Evolutionary conservation across 2,113 vertebrate genomes (phyloP), one percentile per base, ranked within the genome.

Genomic region (Protobothrops mucrosquamatus): DNA sequence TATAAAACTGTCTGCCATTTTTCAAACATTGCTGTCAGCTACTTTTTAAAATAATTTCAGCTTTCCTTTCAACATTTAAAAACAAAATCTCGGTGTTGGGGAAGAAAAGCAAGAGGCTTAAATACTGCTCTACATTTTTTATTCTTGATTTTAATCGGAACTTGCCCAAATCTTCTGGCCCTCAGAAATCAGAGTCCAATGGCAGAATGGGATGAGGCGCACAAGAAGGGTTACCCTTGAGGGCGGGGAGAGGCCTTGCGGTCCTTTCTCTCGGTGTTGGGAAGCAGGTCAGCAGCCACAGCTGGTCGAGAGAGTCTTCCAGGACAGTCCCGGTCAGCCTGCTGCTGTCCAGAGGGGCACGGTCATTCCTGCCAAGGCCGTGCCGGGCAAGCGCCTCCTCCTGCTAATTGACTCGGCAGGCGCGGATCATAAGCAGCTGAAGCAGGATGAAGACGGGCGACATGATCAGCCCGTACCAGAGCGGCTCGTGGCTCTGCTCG

Each of bases 371-470:
- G n/a, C 14, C 69, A 39, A 34, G 14, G 56, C 56, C 8, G 0
- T 8, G 22, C 24, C 26, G 7, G 48, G 48, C 48, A 51, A 51
- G 48, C 48, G 3, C 57, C 61, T 29, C 0, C 9, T 52, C 0
- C 26, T 8, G 29, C 64, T 55, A 91, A 22, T 87, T 99, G 94
- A 99, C 99, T 0, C 99, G 97, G 94, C 99, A 99, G 51, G 99
- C 99, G 24, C 99, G 98, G 94, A 99, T 99, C 99, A 99, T 99
- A 57, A 99, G 98, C 95, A 99, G 98, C 97, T 99, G 99, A 55
- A 99, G 98, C 22, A 99, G 98, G 95, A 99, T 99, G 97, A 99
- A 99, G 81, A 99, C 95, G 0, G 99, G 99, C 0, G 99, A 99
- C 94, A 99, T 98, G 93, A 99, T 99, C 92, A 99, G 98, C 64